phyloP scores from a whole-genome alignment of 2,113 vertebrate species.

The Neolamprologus sp. region DNA sequence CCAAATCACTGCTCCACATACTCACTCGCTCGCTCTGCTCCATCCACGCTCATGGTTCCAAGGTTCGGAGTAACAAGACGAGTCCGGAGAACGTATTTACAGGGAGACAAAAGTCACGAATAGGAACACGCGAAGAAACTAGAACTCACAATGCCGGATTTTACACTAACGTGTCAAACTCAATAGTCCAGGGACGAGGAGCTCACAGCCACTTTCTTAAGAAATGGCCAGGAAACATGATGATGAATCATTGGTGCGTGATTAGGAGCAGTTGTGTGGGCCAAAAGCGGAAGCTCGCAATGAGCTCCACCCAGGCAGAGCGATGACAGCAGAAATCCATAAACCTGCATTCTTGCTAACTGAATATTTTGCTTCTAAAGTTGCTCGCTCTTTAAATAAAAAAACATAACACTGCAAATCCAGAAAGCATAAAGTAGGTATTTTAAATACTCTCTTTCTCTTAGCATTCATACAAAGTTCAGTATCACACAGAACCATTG shows the following conservation, averaged over 20 bases:
- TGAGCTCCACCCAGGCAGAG: neutral
- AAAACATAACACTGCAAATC: neutral
- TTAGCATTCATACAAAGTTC: neutral
- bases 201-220: neutral
- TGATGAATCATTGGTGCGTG: neutral
- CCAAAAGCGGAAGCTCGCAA: neutral
- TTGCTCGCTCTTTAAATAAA: neutral
- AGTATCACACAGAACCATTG: neutral
- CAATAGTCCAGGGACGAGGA: neutral
- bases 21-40: neutral
- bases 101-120: accelerated
- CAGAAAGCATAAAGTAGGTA: accelerated
- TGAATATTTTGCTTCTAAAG: accelerated
- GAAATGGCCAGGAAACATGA: neutral
- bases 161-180: neutral
- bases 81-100: accelerated
- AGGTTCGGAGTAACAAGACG: accelerated
- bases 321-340: accelerated
- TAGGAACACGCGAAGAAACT: accelerated
- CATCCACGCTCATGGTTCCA: neutral
- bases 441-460: neutral
- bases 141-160: accelerated
- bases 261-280: neutral
- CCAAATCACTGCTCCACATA: neutral
- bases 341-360: neutral